Evolutionary conservation across 2,797 vertebrate species (phyloP).

Genomic region (Cossypha dichroa): DNA sequence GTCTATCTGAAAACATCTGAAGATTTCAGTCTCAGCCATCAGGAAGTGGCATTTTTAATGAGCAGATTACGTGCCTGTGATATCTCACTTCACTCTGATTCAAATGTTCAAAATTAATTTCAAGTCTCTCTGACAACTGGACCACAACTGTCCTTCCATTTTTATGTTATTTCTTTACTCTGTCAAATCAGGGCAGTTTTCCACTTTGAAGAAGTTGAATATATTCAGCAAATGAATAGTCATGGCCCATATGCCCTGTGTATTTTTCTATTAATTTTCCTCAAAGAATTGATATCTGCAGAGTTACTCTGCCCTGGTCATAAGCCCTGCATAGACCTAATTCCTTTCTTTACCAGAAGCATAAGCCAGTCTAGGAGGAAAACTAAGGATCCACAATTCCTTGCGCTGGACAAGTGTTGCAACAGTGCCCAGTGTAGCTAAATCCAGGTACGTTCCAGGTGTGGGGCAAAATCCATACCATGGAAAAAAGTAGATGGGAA

Average conservation of each 20-base stretch:
- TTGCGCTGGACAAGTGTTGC: neutral
- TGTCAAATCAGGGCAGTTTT: neutral
- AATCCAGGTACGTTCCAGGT: neutral
- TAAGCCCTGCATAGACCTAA: neutral
- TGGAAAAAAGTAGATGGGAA: neutral
- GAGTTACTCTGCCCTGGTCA: neutral
- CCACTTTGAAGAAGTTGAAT: neutral
- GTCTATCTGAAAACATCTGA: neutral
- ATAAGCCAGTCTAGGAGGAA: neutral
- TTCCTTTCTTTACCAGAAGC: neutral
- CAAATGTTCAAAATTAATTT: neutral
- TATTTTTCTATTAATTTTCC: slow-evolving; percentile 19
- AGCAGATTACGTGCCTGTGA: neutral
- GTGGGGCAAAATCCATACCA: neutral
- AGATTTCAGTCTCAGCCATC: neutral
- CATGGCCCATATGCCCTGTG: neutral
- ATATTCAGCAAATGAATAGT: neutral
- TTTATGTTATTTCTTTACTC: slow-evolving; percentile 13
- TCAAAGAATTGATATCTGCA: neutral
- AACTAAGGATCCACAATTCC: neutral
- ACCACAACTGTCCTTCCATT: slow-evolving; percentile 14
- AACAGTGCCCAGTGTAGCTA: neutral
- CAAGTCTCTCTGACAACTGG: neutral
- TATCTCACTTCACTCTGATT: slow-evolving; percentile 10
- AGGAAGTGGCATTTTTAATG: slow-evolving; percentile 5